Base-by-base conservation (phyloP, 2,888 invertebrate genomes). In the Drosophila diplacantha region DNA sequence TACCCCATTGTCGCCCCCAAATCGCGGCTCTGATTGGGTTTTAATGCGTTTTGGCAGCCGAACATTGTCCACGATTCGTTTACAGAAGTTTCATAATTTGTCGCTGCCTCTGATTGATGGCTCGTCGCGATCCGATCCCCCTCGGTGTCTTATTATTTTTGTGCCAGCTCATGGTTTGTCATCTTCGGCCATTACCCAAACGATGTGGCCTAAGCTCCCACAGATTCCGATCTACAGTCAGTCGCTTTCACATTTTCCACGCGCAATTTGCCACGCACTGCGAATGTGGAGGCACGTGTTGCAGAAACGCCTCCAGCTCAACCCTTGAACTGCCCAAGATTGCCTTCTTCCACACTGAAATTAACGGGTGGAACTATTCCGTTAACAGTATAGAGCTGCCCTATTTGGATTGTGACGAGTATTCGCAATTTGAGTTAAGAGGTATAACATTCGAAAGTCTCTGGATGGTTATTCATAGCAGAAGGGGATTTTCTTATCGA, bases 161-260 rank as follows among this genome's bases (percentile, higher is more conserved):
- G 26, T 49, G 62, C 52, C 43, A 32, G 54, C 66, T 66, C 55
- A 62, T 65, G 32, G 55, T 20, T 26, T 32, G 55, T 53, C 66
- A 62, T 62, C 54, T 65, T 37, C 20, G 47, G 70, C 52, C 83
- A 76, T 76, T 76, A 76, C 59, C 84, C 58, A 59, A 81, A 73
- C 61, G 70, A 75, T 83, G 60, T 29, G 60, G 61, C 53, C 44
- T 52, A 60, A 69, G 65, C 60, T 58, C 20, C 35, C 51, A 41
- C 46, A 61, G 62, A 51, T 69, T 61, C 62, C 70, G 65, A 65
- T 65, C 70, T 69, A 18, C 80, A 64, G 67, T 58, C 65, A n/a
- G 64, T 59, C 82, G 83, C 84, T 83, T 83, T 76, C 84, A 75
- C 84, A 58, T 69, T 58, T 75, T 59, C 50, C 57, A 51, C 39